These are phyloP conservation scores for Andrena flavipes DNA, from an alignment of 2,888 invertebrate genomes.

Conservation along the genomic window DNA sequence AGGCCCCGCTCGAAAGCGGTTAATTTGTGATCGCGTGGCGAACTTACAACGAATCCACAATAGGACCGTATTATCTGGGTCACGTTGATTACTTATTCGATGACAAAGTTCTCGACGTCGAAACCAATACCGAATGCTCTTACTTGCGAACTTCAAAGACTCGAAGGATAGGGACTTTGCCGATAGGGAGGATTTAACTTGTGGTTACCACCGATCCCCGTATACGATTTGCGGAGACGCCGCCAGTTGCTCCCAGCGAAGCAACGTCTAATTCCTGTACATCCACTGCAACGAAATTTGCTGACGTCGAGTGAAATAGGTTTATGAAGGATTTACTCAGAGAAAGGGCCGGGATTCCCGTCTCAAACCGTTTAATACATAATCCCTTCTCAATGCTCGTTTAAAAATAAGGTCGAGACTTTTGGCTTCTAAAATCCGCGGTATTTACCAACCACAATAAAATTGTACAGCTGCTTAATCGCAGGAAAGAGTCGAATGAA, in stretches of 20 bases:
- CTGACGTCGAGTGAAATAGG: slow-evolving; percentile 12
- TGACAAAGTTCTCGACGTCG: slow-evolving; percentile 60
- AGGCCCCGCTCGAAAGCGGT: background rate
- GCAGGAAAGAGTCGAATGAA: too few species aligned
- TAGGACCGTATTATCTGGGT: slow-evolving; percentile 56
- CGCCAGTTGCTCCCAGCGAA: slow-evolving; percentile 21
- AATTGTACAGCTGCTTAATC: too few species aligned
- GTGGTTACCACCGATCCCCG: slow-evolving; percentile 58
- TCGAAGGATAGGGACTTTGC: slow-evolving; percentile 54
- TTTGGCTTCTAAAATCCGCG: too few species aligned
- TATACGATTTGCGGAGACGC: slow-evolving; percentile 58
- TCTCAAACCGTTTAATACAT: background rate
- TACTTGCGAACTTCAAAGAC: slow-evolving; percentile 60
- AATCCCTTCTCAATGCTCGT: too few species aligned
- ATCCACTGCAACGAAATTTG: slow-evolving; percentile 27
- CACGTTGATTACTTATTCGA: slow-evolving; percentile 69
- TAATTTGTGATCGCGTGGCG: slow-evolving; percentile 22
- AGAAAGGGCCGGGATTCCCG: background rate
- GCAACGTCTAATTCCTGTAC: slow-evolving; percentile 43
- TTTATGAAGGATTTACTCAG: slow-evolving; percentile 19
- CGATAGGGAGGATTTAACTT: slow-evolving; percentile 62
- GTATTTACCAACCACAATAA: too few species aligned
- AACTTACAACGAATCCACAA: slow-evolving; percentile 47
- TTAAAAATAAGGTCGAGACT: too few species aligned
- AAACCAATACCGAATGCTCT: slow-evolving; percentile 60